Evolutionary conservation across 2,797 vertebrate species (phyloP).

Genomic region (Brachymystax lenok): DNA sequence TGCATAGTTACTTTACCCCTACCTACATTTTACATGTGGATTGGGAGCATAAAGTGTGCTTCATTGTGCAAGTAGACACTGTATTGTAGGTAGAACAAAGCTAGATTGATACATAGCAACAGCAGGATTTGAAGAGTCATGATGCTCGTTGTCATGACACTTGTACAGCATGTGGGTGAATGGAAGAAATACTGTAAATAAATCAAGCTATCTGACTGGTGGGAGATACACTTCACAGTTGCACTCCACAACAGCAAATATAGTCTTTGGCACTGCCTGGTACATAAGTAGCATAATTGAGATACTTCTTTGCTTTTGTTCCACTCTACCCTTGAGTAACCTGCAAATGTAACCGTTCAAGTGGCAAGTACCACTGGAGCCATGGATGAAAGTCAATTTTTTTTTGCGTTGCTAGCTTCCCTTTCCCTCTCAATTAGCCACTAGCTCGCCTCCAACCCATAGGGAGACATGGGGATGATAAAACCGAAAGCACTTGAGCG

Average conservation of each 20-base stretch:
- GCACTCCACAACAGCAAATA: background rate
- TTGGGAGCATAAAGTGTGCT: too few relatives aligned
- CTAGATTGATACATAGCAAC: background rate
- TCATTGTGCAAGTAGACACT: too few relatives aligned
- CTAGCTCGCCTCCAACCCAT: conserved; percentile 47
- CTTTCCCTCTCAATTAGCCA: conserved; percentile 38
- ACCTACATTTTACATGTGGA: too few relatives aligned
- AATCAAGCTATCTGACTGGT: conserved; percentile 11
- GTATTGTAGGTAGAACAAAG: background rate
- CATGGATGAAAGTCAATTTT: conserved; percentile 52
- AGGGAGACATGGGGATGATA: conserved; percentile 58
- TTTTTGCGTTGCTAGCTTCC: conserved; percentile 52
- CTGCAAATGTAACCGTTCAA: conserved; percentile 40
- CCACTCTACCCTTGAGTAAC: conserved; percentile 18
- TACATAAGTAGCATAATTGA: conserved; percentile 23
- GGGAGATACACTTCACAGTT: conserved; percentile 17
- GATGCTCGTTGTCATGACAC: conserved; percentile 37
- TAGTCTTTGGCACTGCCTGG: background rate
- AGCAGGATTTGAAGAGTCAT: background rate
- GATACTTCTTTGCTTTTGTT: conserved; percentile 6
- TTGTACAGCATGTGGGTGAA: conserved; percentile 22
- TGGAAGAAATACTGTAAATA: background rate
- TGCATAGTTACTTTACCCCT: too few relatives aligned
- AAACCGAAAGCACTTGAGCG: conserved; percentile 53
- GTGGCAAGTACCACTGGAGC: conserved; percentile 33